Percentiles rank a stretch among this genome's conserved stretches.
phyloP scores from a whole-genome alignment of 2,113 vertebrate genomes.

The Agapornis roseicollis region DNA sequence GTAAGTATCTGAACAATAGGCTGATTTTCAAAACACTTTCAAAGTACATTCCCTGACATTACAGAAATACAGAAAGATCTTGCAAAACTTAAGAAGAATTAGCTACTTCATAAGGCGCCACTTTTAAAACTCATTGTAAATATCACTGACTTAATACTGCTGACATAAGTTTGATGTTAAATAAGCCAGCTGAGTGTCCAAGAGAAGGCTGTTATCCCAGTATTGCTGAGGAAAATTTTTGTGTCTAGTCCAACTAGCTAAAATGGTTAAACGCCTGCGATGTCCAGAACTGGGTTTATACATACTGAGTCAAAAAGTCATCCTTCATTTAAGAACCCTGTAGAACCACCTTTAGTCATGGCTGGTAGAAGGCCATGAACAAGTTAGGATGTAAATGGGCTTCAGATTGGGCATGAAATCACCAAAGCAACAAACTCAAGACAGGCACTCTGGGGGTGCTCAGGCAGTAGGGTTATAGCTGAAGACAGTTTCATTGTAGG shows the following conservation, averaged over 20 bases:
- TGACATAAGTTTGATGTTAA: neutral
- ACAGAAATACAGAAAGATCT: neutral
- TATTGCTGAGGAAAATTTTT: neutral
- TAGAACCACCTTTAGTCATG: neutral
- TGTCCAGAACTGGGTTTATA: neutral
- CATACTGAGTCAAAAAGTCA: neutral
- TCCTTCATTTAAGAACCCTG: neutral
- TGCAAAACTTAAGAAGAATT: neutral
- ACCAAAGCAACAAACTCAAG: neutral
- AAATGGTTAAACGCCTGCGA: neutral
- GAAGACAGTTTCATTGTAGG: neutral
- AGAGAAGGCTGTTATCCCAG: neutral
- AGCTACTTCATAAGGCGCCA: neutral
- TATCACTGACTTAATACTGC: neutral
- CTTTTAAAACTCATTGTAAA: neutral
- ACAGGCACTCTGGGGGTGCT: neutral
- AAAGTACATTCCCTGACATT: neutral
- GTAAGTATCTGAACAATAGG: neutral
- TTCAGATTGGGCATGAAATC: neutral
- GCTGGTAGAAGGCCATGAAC: neutral
- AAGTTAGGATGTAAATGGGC: neutral
- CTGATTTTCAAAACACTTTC: neutral
- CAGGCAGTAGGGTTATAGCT: neutral
- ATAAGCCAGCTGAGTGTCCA: neutral
- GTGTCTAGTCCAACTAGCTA: neutral